These are phyloP conservation scores for Teleogryllus oceanicus DNA, from an alignment of 2,888 invertebrate species.

Conservation along the genomic window DNA sequence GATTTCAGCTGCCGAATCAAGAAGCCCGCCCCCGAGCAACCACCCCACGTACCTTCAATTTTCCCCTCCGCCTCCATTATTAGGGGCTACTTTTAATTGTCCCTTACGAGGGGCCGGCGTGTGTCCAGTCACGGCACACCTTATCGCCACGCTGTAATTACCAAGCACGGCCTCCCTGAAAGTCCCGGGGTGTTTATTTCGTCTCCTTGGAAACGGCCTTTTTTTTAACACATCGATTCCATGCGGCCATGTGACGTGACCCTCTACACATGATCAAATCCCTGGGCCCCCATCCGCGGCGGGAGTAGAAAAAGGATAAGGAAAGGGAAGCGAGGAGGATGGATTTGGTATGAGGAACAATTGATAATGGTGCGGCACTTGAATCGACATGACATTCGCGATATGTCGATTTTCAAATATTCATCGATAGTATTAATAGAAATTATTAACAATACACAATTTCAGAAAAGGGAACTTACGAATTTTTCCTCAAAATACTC, in stretches of 20 bases:
- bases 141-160: not conserved
- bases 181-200: conserved; percentile 9
- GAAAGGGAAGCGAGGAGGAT: not conserved
- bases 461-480: too few relatives aligned
- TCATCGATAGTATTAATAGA: too few relatives aligned
- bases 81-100: conserved; percentile 9
- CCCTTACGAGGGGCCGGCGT: not conserved
- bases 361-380: not conserved
- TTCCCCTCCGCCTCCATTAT: not conserved
- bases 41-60: not conserved
- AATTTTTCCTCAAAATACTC: too few relatives aligned
- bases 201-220: conserved; percentile 1
- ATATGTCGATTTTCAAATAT: too few relatives aligned
- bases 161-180: not conserved
- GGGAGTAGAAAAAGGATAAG: not conserved
- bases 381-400: too few relatives aligned
- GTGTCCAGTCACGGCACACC: not conserved
- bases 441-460: too few relatives aligned
- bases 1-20: not conserved
- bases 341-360: not conserved
- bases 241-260: not conserved
- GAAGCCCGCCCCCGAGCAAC: not conserved
- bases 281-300: not conserved
- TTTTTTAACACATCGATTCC: not conserved
- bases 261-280: not conserved